Percentiles rank a stretch among this genome's conserved stretches.
These are phyloP conservation scores for Cecidostiba fungosa DNA, from an alignment of 2,888 invertebrate species.

Conservation along the genomic window DNA sequence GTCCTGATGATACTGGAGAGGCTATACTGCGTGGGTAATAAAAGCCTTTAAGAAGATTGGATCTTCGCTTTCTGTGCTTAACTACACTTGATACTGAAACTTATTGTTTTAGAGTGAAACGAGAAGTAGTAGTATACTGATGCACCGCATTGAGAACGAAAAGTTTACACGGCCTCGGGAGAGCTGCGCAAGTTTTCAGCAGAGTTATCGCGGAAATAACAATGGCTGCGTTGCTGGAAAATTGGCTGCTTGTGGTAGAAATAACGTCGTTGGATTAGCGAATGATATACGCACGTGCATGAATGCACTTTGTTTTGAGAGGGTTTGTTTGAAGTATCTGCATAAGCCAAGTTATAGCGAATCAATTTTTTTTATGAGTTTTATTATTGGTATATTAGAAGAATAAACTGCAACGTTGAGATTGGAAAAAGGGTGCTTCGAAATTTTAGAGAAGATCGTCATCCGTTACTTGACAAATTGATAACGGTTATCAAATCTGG, in stretches of 20 bases:
- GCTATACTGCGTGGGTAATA: neutral
- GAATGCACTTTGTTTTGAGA: neutral
- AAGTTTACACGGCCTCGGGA: neutral
- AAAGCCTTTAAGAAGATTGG: constrained; percentile 40
- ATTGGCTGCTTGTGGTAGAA: neutral
- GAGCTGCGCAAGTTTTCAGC: neutral
- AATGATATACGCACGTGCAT: neutral
- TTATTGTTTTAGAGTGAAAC: constrained; percentile 24
- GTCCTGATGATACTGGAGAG: too few relatives aligned
- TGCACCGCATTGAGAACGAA: neutral
- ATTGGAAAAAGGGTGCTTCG: too few relatives aligned
- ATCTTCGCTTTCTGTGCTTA: constrained; percentile 1
- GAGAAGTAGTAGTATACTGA: too few relatives aligned
- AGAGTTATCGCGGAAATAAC: neutral
- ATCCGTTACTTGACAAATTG: too few relatives aligned
- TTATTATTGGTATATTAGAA: too few relatives aligned
- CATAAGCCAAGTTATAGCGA: too few relatives aligned
- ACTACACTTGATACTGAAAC: constrained; percentile 24
- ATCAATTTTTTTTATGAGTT: too few relatives aligned
- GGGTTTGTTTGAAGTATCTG: too few relatives aligned
- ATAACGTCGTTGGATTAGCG: neutral
- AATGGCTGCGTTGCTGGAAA: neutral
- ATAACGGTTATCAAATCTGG: too few relatives aligned
- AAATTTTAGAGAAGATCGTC: too few relatives aligned
- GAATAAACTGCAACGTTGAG: too few relatives aligned